Evolutionary conservation across 2,797 vertebrate genomes (phyloP).

Genomic region (Cynodonichthys magdalenae): DNA sequence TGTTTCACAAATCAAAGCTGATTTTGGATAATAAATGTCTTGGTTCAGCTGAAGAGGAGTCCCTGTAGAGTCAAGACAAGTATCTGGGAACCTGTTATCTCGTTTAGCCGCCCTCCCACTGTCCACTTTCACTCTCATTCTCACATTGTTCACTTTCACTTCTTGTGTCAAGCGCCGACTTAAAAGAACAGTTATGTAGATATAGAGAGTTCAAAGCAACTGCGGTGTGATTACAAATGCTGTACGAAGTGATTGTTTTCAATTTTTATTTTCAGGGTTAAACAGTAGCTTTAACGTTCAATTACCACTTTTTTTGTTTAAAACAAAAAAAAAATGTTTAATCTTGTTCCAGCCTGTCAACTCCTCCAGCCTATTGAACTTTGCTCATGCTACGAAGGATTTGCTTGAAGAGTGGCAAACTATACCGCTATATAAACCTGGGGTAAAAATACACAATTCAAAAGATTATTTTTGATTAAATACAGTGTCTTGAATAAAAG

Average conservation of each 20-base stretch:
- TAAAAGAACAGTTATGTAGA: background rate
- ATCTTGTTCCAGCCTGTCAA: too few relatives aligned
- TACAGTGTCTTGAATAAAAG: background rate
- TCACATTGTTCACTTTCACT: slow-evolving; percentile 11
- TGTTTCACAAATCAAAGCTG: slow-evolving; percentile 11
- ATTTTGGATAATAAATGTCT: slow-evolving; percentile 20
- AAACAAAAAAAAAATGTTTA: too few relatives aligned
- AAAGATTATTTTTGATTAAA: background rate
- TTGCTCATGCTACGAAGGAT: too few relatives aligned
- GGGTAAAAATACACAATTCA: too few relatives aligned
- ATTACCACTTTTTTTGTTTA: too few relatives aligned
- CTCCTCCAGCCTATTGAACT: too few relatives aligned
- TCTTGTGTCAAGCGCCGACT: slow-evolving; percentile 7
- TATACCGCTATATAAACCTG: too few relatives aligned
- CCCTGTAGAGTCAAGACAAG: slow-evolving; percentile 4
- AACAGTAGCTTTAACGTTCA: too few relatives aligned
- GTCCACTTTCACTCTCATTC: slow-evolving; percentile 14
- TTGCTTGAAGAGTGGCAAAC: too few relatives aligned
- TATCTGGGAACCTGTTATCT: slow-evolving; percentile 2
- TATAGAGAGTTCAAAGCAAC: background rate
- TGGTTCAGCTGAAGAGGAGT: slow-evolving; percentile 11
- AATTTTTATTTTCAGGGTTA: too few relatives aligned
- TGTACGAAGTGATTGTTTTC: background rate
- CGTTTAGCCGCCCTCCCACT: slow-evolving; percentile 20
- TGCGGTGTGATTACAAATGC: background rate